phyloP scores from a whole-genome alignment of 1,140 invertebrate species.

The Aethina tumida region DNA sequence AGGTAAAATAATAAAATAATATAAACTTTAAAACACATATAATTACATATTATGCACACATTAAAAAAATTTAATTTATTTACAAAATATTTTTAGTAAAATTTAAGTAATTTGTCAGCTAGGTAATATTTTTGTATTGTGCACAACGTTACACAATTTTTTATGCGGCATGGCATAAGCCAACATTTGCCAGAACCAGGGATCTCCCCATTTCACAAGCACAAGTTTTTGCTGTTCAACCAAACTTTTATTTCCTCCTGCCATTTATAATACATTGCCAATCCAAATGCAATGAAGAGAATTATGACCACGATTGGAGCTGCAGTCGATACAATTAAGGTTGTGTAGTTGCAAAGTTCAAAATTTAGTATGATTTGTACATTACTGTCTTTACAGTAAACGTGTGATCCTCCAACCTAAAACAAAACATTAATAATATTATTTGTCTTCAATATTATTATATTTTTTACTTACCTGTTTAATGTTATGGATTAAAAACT shows the following conservation, averaged over 20 bases:
- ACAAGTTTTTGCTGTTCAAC: conserved; percentile 54
- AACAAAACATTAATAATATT: too few relatives aligned
- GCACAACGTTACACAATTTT: too few relatives aligned
- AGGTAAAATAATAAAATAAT: too few relatives aligned
- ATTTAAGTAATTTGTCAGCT: too few relatives aligned
- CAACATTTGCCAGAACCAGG: conserved; percentile 79
- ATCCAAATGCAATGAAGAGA: conserved; percentile 7
- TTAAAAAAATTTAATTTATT: too few relatives aligned
- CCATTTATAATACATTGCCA: conserved; percentile 51
- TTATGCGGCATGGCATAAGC: conserved; percentile 46
- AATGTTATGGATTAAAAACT: conserved; percentile 13
- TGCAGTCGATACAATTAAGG: conserved; percentile 3
- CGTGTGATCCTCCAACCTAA: conserved; percentile 19
- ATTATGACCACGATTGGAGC: conserved; percentile 7
- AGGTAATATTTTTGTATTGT: too few relatives aligned
- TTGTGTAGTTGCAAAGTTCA: conserved; percentile 9
- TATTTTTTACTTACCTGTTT: too few relatives aligned
- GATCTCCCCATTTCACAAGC: conserved; percentile 71
- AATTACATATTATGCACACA: too few relatives aligned
- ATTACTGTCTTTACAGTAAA: conserved; percentile 13
- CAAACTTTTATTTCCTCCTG: conserved; percentile 57
- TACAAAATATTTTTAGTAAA: too few relatives aligned
- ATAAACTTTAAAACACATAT: too few relatives aligned
- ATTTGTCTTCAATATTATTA: not conserved
- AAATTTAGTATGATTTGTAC: conserved; percentile 14